Base-by-base conservation (phyloP, 2,797 vertebrate species). In the Galagoides demidoff region DNA sequence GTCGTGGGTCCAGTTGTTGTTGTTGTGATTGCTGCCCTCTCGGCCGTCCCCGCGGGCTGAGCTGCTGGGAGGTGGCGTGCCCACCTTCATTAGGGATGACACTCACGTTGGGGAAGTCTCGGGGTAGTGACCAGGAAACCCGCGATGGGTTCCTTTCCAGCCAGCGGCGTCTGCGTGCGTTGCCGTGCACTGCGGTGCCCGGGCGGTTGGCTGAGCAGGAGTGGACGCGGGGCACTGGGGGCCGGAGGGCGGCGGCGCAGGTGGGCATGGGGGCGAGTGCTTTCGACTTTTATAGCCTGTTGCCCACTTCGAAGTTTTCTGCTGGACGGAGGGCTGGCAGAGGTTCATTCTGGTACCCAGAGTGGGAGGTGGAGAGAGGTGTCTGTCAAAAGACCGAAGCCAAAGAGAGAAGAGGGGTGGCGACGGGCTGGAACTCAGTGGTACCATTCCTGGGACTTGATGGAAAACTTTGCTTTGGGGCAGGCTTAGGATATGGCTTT, bases 101-200 rank as follows among this genome's bases (percentile, higher is more conserved):
- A 25, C 95, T 85, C 91, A 92, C 73, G 89, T 66, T 55, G 96
- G 87, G 87, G 95, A 86, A 59, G 82, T 2, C 70, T 39, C 14
- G 73, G 84, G 82, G 78, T 37, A 0, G 3, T 73, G 94, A 55
- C 87, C 85, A 2, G 76, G 92, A 63, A 52, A 61, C 64, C 82
- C 83, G 66, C n/a, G 73, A 1, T 2, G 90, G 27, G 94, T 34
- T 92, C 85, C 83, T 59, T 59, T 73, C 64, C 92, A 12, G 73
- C 91, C 88, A 13, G 97, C 55, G 90, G 92, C 92, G 89, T 66
- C 85, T 84, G 87, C 97, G 98, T 97, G 78, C 14, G 92, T 98
- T 98, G 98, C 97, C 96, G 85, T 87, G 96, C 94, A 81, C 95
- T 95, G 96, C 94, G 94, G 97, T 37, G 81, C 77, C 57, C 20